These are phyloP conservation scores for Anastatus disparis DNA, from an alignment of 1,140 invertebrate species.

Conservation along the genomic window DNA sequence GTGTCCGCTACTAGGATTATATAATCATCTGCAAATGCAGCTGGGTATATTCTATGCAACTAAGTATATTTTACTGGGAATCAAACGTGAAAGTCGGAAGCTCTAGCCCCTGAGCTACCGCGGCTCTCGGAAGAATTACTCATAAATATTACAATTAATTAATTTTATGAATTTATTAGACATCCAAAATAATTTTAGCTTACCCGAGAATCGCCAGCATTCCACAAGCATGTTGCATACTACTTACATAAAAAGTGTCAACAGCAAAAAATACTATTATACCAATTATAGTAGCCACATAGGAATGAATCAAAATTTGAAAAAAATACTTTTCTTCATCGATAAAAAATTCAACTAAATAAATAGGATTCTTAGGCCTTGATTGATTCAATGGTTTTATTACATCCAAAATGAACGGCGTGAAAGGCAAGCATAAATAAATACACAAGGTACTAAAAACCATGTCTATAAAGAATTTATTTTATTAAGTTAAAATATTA, in stretches of 20 bases:
- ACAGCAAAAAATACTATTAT: conserved; percentile 4
- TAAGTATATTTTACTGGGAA: not conserved
- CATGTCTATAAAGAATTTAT: conserved; percentile 17
- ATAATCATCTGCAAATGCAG: not conserved
- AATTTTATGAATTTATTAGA: not conserved
- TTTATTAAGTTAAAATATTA: not conserved
- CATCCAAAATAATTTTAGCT: not conserved
- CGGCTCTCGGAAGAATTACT: no score
- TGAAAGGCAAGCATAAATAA: conserved; percentile 20
- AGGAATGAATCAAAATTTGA: conserved; percentile 34
- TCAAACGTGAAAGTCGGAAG: no score
- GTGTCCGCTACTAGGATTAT: no score
- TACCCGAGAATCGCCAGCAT: conserved; percentile 42
- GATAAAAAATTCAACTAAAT: conserved; percentile 33
- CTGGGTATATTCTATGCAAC: not conserved
- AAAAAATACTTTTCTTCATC: conserved; percentile 42
- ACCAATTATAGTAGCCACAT: conserved; percentile 2
- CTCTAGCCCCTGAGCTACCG: no score
- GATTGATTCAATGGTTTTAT: conserved; percentile 42
- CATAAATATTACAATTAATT: no score
- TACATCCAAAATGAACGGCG: conserved; percentile 36
- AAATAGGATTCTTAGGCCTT: conserved; percentile 26
- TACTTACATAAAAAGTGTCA: conserved; percentile 12
- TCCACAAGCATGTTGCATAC: conserved; percentile 38
- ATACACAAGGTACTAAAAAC: not conserved